These are phyloP conservation scores for Chrysolina americana DNA, from an alignment of 2,888 invertebrate species.

Conservation along the genomic window DNA sequence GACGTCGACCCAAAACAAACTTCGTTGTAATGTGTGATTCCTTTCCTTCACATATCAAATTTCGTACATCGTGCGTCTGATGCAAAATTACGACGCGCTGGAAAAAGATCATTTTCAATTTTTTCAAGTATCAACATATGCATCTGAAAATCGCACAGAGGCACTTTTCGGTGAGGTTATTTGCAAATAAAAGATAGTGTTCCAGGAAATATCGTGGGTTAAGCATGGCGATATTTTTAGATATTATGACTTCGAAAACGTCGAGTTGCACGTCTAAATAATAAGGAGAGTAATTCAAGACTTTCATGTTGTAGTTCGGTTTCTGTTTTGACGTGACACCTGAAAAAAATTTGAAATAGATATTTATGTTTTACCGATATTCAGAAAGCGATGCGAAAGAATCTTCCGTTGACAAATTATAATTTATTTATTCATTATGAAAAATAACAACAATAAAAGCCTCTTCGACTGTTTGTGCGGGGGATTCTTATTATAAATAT, in stretches of 20 bases:
- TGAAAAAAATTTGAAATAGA: not conserved
- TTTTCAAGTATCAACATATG: conserved; percentile 29
- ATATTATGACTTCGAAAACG: conserved; percentile 33
- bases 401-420: too few species aligned
- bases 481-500: too few species aligned
- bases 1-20: conserved; percentile 19
- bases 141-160: conserved; percentile 23
- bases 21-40: not conserved
- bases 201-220: conserved; percentile 28
- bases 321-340: conserved; percentile 16
- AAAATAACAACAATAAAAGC: too few species aligned
- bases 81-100: conserved; percentile 16
- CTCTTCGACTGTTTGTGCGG: too few species aligned
- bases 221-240: conserved; percentile 27
- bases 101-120: conserved; percentile 37
- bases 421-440: too few species aligned
- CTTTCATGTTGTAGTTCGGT: conserved; percentile 17
- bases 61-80: conserved; percentile 36
- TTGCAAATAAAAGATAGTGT: conserved; percentile 30
- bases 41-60: conserved; percentile 31
- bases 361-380: conserved; percentile 2
- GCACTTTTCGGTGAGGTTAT: conserved; percentile 29
- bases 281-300: conserved; percentile 19
- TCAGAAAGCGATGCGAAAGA: not conserved
- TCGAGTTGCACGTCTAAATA: conserved; percentile 31